These are phyloP conservation scores for Ips nitidus DNA, from an alignment of 1,140 invertebrate species.

Conservation along the genomic window DNA sequence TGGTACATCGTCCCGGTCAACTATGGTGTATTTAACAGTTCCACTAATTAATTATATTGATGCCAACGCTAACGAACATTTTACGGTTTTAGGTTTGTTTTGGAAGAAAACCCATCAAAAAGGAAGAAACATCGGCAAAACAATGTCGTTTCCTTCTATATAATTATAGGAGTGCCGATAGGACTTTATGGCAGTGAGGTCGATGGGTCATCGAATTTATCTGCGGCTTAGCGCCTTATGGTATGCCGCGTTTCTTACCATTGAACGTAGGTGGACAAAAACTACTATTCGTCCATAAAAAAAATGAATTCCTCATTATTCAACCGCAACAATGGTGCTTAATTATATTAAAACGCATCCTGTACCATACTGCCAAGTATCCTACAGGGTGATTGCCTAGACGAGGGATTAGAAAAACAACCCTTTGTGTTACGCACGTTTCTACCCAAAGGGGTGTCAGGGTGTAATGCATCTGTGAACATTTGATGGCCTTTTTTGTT, in stretches of 20 bases:
- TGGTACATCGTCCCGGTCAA: conserved; percentile 18
- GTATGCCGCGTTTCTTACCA: background rate
- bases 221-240: conserved; percentile 20
- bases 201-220: conserved; percentile 22
- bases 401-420: conserved; percentile 18
- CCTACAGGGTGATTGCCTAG: background rate
- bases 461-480: conserved; percentile 27
- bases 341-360: conserved; percentile 17
- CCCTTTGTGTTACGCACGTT: conserved; percentile 15
- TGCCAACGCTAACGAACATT: background rate
- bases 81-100: background rate
- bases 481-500: conserved; percentile 20
- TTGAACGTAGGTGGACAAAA: background rate
- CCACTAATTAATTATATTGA: conserved; percentile 19
- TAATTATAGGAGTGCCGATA: conserved; percentile 35
- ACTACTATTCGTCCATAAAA: background rate
- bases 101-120: conserved; percentile 17
- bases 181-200: conserved; percentile 24
- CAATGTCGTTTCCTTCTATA: conserved; percentile 18
- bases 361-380: conserved; percentile 17
- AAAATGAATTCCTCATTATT: background rate
- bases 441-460: conserved; percentile 9
- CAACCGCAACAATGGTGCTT: conserved; percentile 10
- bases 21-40: conserved; percentile 20
- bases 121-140: conserved; percentile 19